phyloP scores from a whole-genome alignment of 2,113 vertebrate species.

The Limanda limanda region DNA sequence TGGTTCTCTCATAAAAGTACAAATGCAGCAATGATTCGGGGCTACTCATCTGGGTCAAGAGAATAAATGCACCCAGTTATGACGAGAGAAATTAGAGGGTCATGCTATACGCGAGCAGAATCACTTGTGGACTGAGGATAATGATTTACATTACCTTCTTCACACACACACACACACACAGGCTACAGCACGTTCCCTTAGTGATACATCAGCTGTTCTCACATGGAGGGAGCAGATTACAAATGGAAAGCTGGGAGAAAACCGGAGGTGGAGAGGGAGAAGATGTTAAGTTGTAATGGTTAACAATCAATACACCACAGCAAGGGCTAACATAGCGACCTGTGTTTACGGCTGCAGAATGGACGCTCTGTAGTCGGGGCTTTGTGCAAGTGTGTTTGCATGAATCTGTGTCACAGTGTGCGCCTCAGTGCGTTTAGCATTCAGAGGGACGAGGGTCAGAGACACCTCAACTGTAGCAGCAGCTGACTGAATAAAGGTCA shows the following conservation, averaged over 20 bases:
- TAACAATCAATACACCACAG: slow-evolving; percentile 17
- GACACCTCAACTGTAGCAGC: slow-evolving; percentile 49
- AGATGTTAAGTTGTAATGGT: slow-evolving; percentile 16
- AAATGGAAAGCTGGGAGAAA: slow-evolving; percentile 40
- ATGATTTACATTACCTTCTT: slow-evolving; percentile 39
- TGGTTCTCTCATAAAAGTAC: slow-evolving; percentile 43
- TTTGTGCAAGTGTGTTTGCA: slow-evolving; percentile 52
- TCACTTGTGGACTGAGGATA: slow-evolving; percentile 42
- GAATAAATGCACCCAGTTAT: slow-evolving; percentile 63
- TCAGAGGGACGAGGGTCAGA: slow-evolving; percentile 53
- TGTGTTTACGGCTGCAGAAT: slow-evolving; percentile 35
- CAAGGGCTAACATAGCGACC: slow-evolving; percentile 14
- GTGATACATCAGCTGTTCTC: slow-evolving; percentile 53
- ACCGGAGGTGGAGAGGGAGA: slow-evolving; percentile 24
- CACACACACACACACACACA: slow-evolving; percentile 29
- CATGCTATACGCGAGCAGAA: slow-evolving; percentile 46
- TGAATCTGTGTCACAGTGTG: slow-evolving; percentile 50
- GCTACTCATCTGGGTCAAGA: slow-evolving; percentile 67
- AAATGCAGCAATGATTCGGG: slow-evolving; percentile 60
- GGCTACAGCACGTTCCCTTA: slow-evolving; percentile 25
- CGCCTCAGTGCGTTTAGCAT: slow-evolving; percentile 51
- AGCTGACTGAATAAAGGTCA: slow-evolving; percentile 58
- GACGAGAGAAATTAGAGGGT: slow-evolving; percentile 52
- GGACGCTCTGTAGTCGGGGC: slow-evolving; percentile 37
- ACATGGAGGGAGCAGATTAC: slow-evolving; percentile 35